Conservation (phyloP, 2,888 invertebrate genomes). For the Rhodophaea formosa region DNA sequence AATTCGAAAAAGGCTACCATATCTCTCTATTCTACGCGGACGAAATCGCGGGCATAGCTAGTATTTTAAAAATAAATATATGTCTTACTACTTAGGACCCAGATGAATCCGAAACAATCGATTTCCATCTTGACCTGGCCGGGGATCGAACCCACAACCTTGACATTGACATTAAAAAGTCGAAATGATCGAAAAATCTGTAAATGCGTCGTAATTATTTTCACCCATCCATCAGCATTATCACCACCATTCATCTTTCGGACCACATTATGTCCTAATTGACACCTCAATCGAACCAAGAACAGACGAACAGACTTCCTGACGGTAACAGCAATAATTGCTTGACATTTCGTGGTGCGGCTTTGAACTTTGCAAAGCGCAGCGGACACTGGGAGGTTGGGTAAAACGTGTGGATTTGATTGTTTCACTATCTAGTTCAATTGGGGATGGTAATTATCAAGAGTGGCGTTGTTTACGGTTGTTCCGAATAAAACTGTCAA, state of each 20-base stretch:
- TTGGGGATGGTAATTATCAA: no score
- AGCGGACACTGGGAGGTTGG: background rate
- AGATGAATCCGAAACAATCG: no score
- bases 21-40: no score
- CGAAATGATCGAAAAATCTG: no score
- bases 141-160: no score
- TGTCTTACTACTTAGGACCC: no score
- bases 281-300: slow-evolving; percentile 6
- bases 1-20: no score
- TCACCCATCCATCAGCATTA: background rate
- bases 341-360: slow-evolving; percentile 2
- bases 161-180: background rate
- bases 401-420: background rate
- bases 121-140: background rate
- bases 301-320: background rate
- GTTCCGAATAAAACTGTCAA: no score
- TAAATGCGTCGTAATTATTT: background rate
- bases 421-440: no score
- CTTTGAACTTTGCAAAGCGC: slow-evolving; percentile 10
- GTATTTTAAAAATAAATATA: no score
- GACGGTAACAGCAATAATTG: background rate
- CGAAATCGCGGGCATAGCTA: no score
- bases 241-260: background rate
- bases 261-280: slow-evolving; percentile 13
- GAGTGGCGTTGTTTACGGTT: no score